A percentile compares a stretch with the other conserved stretches of the same genome.
Evolutionary conservation across 2,888 invertebrate species (phyloP).

Genomic region (Unio delphinus): DNA sequence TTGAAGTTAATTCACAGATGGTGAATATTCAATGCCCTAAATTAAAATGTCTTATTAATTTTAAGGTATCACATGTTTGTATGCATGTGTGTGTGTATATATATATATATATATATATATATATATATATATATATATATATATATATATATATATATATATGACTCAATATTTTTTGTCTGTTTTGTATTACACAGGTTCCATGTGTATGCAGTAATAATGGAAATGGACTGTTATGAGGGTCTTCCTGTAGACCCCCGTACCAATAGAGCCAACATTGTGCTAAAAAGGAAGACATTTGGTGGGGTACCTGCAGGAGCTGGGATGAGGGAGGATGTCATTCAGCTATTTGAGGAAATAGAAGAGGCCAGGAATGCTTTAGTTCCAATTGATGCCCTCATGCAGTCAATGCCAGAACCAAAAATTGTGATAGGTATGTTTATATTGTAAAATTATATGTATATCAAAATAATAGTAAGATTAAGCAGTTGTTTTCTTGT

Average conservation of each 20-base stretch:
- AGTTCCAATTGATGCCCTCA: slow-evolving; percentile 59
- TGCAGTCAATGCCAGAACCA: slow-evolving; percentile 52
- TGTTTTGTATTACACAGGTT: slow-evolving; percentile 52
- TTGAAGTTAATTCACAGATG: no score
- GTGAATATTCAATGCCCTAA: no score
- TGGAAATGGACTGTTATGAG: slow-evolving; percentile 70
- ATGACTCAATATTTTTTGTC: no score
- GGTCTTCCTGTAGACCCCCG: slow-evolving; percentile 51
- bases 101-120: no score
- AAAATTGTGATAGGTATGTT: slow-evolving; percentile 43
- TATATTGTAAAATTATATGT: not conserved
- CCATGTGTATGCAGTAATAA: slow-evolving; percentile 69
- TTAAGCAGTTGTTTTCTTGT: not conserved
- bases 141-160: no score
- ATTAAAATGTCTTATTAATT: no score
- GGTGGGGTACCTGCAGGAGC: slow-evolving; percentile 70
- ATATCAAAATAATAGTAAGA: not conserved
- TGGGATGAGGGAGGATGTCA: slow-evolving; percentile 70
- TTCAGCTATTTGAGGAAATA: slow-evolving; percentile 69
- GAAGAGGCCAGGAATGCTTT: slow-evolving; percentile 67
- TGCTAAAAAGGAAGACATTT: slow-evolving; percentile 64
- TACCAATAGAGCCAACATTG: slow-evolving; percentile 61
- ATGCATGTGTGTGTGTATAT: no score
- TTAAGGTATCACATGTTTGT: no score
- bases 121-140: no score